These are phyloP conservation scores for Nansenia antarctica DNA, from an alignment of 2,113 vertebrate species.

Conservation along the genomic window DNA sequence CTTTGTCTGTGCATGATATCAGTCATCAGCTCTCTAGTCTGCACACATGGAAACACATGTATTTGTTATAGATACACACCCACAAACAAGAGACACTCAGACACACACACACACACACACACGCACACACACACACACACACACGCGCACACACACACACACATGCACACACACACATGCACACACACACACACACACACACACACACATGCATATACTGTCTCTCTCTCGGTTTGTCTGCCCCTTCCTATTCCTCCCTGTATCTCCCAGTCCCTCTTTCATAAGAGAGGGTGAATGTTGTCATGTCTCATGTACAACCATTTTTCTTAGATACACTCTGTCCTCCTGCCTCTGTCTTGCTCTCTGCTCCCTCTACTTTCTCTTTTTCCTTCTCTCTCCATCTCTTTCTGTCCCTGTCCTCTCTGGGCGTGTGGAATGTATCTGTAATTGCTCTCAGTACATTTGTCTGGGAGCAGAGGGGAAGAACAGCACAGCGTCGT, in stretches of 20 bases:
- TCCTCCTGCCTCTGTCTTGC: constrained; percentile 7
- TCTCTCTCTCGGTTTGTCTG: background rate
- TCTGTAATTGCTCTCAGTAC: constrained; percentile 60
- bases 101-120: constrained; percentile 15
- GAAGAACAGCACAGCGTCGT: constrained; percentile 32
- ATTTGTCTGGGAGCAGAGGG: constrained; percentile 47
- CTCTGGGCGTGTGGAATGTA: constrained; percentile 55
- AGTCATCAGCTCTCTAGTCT: background rate
- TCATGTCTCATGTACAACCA: constrained; percentile 37
- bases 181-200: background rate
- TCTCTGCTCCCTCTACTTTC: background rate
- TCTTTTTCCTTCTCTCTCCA: constrained; percentile 12
- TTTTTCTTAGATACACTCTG: constrained; percentile 51
- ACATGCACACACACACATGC: background rate
- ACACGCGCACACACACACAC: background rate
- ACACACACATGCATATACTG: background rate
- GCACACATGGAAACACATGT: constrained; percentile 6
- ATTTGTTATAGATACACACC: background rate
- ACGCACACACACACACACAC: constrained; percentile 20
- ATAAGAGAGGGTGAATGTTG: constrained; percentile 6
- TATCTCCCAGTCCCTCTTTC: too few relatives aligned
- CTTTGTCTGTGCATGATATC: constrained; percentile 10
- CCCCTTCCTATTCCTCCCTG: too few relatives aligned
- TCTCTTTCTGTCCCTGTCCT: constrained; percentile 3
- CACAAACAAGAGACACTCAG: constrained; percentile 3